Percentiles rank a stretch among this genome's conserved stretches.
Conservation (phyloP, 2,113 vertebrate species). For the Amblyopsis rosae region DNA sequence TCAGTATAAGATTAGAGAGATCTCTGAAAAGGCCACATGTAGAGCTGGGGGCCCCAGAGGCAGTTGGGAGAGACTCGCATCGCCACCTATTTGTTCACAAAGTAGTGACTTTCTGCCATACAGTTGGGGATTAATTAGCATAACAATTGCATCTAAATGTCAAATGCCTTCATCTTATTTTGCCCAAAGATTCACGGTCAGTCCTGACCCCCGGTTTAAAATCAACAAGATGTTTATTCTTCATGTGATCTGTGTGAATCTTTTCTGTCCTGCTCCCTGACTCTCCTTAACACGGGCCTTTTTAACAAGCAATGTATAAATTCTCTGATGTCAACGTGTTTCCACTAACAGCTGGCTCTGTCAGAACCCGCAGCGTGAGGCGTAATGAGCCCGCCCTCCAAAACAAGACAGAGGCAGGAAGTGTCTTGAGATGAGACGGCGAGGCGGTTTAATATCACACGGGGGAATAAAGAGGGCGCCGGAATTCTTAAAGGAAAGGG, state of each 20-base stretch:
- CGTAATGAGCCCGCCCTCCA: neutral
- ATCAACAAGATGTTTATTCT: slow-evolving; percentile 37
- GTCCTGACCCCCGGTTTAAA: too few species aligned
- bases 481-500: neutral
- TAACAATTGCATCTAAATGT: neutral
- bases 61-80: slow-evolving; percentile 3
- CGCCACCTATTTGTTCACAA: neutral
- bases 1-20: neutral
- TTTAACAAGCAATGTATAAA: slow-evolving; percentile 26
- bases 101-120: neutral
- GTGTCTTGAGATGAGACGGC: neutral
- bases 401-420: neutral
- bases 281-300: slow-evolving; percentile 10
- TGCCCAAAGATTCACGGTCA: neutral
- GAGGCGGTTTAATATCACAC: neutral
- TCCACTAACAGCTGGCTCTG: slow-evolving; percentile 2
- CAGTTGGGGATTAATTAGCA: slow-evolving; percentile 2
- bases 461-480: slow-evolving; percentile 9
- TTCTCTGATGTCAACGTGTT: slow-evolving; percentile 40
- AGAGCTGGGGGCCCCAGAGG: neutral
- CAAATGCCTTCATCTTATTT: slow-evolving; percentile 3
- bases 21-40: slow-evolving; percentile 21
- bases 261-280: neutral
- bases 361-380: slow-evolving; percentile 10
- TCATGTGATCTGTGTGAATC: slow-evolving; percentile 4